Conservation (phyloP, 1,140 invertebrate genomes). For the Tetranychus urticae region DNA sequence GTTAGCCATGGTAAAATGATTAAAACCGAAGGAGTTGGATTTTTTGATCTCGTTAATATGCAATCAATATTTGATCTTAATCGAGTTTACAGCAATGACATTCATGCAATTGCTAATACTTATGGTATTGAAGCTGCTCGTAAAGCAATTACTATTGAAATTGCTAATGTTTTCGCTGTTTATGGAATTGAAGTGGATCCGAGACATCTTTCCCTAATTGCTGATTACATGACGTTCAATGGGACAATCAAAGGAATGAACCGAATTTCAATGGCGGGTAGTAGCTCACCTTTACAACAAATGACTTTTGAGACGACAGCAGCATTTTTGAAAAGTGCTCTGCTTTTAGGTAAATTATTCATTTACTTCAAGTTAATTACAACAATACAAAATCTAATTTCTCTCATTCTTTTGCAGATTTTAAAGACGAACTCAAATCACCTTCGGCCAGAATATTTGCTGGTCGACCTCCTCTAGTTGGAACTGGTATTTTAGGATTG, state of each 20-base stretch:
- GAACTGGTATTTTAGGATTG: constrained; percentile 53
- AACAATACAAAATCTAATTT: background rate
- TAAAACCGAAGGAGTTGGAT: constrained; percentile 86
- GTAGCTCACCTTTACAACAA: constrained; percentile 65
- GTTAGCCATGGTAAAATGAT: constrained; percentile 15
- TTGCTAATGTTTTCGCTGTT: constrained; percentile 72
- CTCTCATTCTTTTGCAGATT: constrained; percentile 23
- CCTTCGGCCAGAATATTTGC: constrained; percentile 70
- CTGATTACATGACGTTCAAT: constrained; percentile 94
- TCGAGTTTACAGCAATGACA: constrained; percentile 74
- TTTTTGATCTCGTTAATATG: constrained; percentile 66
- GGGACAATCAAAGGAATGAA: constrained; percentile 72
- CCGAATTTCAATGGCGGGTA: constrained; percentile 60
- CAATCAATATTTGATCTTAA: constrained; percentile 56
- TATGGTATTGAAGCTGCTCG: constrained; percentile 92
- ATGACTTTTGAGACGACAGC: constrained; percentile 92
- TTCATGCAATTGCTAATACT: constrained; percentile 54
- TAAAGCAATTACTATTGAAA: constrained; percentile 61
- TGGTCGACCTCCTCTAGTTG: constrained; percentile 51
- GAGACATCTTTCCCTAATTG: constrained; percentile 69
- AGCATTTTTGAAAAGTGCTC: constrained; percentile 58
- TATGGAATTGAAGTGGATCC: constrained; percentile 89
- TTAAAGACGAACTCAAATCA: constrained; percentile 47
- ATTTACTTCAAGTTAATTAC: background rate
- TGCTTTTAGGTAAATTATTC: constrained; percentile 27